These are phyloP conservation scores for Brachyrhaphis roseni DNA, from an alignment of 2,797 vertebrate genomes.

Conservation along the genomic window DNA sequence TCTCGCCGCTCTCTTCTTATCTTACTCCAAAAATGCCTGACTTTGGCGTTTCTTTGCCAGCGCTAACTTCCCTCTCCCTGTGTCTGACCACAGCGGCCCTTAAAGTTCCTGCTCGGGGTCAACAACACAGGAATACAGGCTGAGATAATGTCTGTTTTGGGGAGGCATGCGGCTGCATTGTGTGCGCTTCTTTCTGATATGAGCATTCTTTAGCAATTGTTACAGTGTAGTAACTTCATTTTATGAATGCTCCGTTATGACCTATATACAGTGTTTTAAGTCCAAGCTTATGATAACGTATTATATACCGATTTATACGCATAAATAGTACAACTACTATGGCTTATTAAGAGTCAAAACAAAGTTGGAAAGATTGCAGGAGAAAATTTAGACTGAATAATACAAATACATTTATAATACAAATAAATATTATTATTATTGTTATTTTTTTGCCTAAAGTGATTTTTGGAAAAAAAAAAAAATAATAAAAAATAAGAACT, in stretches of 20 bases:
- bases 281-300: background rate
- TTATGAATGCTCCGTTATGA: conserved; percentile 1
- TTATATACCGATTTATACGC: background rate
- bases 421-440: no score
- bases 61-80: conserved; percentile 69
- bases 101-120: conserved; percentile 71
- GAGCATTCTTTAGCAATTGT: conserved; percentile 32
- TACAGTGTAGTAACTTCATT: conserved; percentile 26
- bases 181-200: conserved; percentile 25
- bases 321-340: background rate
- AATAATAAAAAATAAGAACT: background rate
- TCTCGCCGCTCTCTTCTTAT: conserved; percentile 77
- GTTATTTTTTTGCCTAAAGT: no score
- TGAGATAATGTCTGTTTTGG: conserved; percentile 69
- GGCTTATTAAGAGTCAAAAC: background rate
- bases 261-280: background rate
- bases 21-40: conserved; percentile 81
- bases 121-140: conserved; percentile 64
- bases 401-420: background rate
- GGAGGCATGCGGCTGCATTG: conserved; percentile 67
- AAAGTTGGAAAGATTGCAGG: background rate
- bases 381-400: background rate
- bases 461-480: no score
- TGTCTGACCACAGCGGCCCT: conserved; percentile 70
- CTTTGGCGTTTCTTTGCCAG: conserved; percentile 75